Evolutionary conservation across 2,113 vertebrate genomes (phyloP).

Genomic region (Pandion haliaetus): DNA sequence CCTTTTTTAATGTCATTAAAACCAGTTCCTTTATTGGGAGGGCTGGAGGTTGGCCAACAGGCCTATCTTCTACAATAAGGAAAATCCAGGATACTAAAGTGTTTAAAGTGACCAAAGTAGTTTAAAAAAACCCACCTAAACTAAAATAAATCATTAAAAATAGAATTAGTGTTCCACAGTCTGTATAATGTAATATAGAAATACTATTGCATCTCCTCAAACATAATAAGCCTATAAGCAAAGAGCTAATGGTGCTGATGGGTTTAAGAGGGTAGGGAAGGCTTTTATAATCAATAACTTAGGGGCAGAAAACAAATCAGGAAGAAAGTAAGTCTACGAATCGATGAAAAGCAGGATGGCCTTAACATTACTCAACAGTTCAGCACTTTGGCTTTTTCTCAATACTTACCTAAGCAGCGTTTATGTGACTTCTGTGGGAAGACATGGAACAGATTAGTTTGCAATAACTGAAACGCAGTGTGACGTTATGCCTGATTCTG

Average conservation of each 20-base stretch:
- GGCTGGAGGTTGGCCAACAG: neutral
- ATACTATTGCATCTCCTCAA: neutral
- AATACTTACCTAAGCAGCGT: neutral
- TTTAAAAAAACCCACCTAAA: neutral
- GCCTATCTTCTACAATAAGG: neutral
- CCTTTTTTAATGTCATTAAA: neutral
- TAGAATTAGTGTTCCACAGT: neutral
- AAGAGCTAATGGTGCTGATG: slow-evolving; percentile 26
- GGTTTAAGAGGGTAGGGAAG: slow-evolving; percentile 9
- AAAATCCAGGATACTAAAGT: neutral
- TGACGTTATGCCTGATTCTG: neutral
- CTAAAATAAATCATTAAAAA: slow-evolving; percentile 21
- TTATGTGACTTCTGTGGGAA: neutral
- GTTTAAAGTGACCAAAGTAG: neutral
- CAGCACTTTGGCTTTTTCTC: neutral
- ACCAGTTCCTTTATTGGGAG: neutral
- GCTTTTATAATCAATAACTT: slow-evolving; percentile 21
- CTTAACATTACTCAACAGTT: neutral
- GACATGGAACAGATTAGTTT: neutral
- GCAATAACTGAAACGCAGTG: neutral
- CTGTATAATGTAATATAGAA: slow-evolving; percentile 1
- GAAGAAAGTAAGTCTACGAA: neutral
- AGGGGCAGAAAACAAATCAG: neutral
- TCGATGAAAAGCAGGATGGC: neutral
- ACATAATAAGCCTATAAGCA: neutral